Evolutionary conservation across 2,113 vertebrate genomes (phyloP).

Genomic region (Megaleporinus macrocephalus): DNA sequence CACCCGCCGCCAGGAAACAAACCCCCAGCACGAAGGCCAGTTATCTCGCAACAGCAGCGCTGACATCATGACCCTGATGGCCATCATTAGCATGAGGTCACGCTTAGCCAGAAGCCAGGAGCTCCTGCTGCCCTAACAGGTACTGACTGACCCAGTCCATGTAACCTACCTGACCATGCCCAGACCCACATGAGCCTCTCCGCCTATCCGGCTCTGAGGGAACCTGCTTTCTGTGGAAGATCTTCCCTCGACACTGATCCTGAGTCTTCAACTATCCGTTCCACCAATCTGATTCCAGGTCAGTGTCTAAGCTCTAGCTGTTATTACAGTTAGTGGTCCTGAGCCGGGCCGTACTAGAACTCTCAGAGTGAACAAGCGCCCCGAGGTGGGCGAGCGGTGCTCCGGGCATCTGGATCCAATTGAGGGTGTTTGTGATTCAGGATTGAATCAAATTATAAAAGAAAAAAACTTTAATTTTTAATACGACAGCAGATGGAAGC

Average conservation of each 20-base stretch:
- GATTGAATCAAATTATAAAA: slow-evolving; percentile 73
- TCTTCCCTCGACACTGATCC: background rate
- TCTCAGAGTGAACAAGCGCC: background rate
- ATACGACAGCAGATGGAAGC: slow-evolving; percentile 73
- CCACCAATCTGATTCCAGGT: background rate
- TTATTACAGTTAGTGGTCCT: background rate
- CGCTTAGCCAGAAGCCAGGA: background rate
- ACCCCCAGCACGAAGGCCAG: background rate
- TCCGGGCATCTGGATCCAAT: slow-evolving; percentile 72
- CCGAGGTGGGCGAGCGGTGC: slow-evolving; percentile 45
- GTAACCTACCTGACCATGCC: slow-evolving; percentile 4
- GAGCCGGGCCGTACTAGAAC: background rate
- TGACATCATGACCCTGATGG: background rate
- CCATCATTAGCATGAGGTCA: background rate
- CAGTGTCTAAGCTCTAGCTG: background rate
- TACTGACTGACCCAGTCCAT: background rate
- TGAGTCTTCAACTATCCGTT: background rate
- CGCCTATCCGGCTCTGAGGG: background rate
- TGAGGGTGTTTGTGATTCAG: slow-evolving; percentile 71
- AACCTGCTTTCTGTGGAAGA: background rate
- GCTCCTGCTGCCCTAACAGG: background rate
- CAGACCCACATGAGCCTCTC: background rate
- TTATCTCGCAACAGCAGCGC: background rate
- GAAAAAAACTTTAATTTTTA: slow-evolving; percentile 74
- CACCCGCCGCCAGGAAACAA: too few species aligned